Evolutionary conservation across 2,888 invertebrate genomes (phyloP).

Genomic region (Chrysina gloriosa): DNA sequence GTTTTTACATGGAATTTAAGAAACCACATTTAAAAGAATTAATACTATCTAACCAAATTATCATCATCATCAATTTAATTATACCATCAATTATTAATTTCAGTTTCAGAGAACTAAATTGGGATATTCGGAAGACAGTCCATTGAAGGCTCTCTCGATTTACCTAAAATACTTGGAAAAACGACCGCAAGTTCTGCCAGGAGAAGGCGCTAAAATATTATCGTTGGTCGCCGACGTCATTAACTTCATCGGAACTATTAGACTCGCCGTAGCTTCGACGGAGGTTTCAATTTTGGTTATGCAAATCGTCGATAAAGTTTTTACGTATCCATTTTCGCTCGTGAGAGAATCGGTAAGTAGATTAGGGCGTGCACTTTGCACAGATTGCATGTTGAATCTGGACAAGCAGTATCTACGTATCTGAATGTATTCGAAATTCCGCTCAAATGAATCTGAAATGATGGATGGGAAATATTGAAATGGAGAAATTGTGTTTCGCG

Average conservation of each 20-base stretch:
- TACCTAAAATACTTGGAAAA: constrained; percentile 69
- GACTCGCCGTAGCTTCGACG: constrained; percentile 58
- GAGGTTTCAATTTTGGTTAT: constrained; percentile 69
- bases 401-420: no score
- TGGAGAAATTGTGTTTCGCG: no score
- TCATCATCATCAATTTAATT: constrained; percentile 3
- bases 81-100: constrained; percentile 4
- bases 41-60: no score
- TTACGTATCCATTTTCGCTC: constrained; percentile 75
- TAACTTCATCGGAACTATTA: constrained; percentile 67
- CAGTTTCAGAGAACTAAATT: constrained; percentile 70
- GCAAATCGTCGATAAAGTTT: constrained; percentile 74
- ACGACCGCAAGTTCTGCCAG: constrained; percentile 68
- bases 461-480: no score
- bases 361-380: neutral
- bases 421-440: no score
- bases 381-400: no score
- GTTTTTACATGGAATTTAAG: no score
- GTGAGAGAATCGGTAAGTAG: constrained; percentile 77
- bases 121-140: constrained; percentile 74
- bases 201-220: constrained; percentile 75
- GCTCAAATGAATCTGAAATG: no score
- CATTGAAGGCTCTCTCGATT: constrained; percentile 69
- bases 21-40: no score
- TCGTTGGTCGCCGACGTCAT: constrained; percentile 71